Base-by-base conservation (phyloP, 2,113 vertebrate genomes). In the Rhagologus leucostigma region DNA sequence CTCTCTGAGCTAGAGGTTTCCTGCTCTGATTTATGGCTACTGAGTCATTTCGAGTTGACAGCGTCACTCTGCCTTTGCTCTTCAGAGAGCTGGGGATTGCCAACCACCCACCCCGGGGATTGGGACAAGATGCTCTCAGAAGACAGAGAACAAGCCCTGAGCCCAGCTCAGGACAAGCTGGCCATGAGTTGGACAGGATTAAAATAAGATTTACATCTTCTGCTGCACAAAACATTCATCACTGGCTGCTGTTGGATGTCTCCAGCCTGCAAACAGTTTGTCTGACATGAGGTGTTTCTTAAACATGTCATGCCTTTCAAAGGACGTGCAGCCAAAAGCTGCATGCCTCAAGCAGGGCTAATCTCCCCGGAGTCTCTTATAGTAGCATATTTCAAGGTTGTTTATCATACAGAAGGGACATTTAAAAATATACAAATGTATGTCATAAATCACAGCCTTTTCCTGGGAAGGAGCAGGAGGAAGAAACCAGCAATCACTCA, bases 121-220 rank as follows among this genome's bases (percentile, higher is more conserved):
- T 0, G 1, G 27, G 56, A 49, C 1, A 6, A 59, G 46, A 71
- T 12, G 39, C 11, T 4, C 33, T 47, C 47, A 67, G 68, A 59
- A 57, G 52, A 74, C 60, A 81, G 69, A 55, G 27, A 69, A 92
- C 68, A 53, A 93, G 27, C 30, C 57, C 70, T 55, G 33, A 84
- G 69, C 39, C 50, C 2, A 5, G 46, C 79, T 88, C 33, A 16
- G 56, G 64, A 69, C 39, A 81, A 81, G 64, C 76, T 89, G 69
- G 73, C 68, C 47, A 11, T 39, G 69, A 95, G 53, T 32, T 4
- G 3, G 56, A 65, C 60, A 87, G 52, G 60, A 91, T 95, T 95
- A 87, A 97, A 90, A 78, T 78, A 89, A 90, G 90, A 92, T 93
- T 93, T 92, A 89, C 64, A 44, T 56, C 93, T 93, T 89, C 47